phyloP scores from a whole-genome alignment of 2,888 invertebrate species.

The Dynastes hyllus region DNA sequence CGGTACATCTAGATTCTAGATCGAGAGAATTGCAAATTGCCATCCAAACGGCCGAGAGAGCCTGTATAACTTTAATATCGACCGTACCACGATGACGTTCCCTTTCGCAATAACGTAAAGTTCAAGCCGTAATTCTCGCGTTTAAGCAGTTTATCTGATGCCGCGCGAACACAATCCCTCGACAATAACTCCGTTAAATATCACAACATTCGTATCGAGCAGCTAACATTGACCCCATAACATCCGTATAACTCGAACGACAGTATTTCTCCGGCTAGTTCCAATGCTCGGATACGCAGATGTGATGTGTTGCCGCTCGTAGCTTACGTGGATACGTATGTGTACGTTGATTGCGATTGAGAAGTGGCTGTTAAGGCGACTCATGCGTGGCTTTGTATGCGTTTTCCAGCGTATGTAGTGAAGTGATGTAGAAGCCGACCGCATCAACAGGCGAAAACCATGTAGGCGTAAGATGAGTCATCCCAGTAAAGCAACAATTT shows the following conservation, averaged over 20 bases:
- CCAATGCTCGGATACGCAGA: neutral
- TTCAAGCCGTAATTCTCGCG: slow-evolving; percentile 6
- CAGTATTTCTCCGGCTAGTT: neutral
- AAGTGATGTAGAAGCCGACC: too few relatives aligned
- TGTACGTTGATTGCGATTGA: too few relatives aligned
- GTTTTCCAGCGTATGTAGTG: too few relatives aligned
- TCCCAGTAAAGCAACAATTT: too few relatives aligned
- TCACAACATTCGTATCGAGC: slow-evolving; percentile 4
- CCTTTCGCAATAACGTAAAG: slow-evolving; percentile 9
- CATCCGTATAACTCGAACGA: slow-evolving; percentile 1
- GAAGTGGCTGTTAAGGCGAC: too few relatives aligned
- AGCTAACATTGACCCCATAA: slow-evolving; percentile 13
- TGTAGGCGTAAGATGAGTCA: too few relatives aligned
- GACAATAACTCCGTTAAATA: slow-evolving; percentile 15
- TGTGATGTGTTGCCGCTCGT: neutral
- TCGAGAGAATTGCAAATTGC: neutral
- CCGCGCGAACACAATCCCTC: neutral
- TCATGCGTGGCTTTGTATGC: too few relatives aligned
- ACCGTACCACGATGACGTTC: neutral
- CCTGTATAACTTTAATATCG: neutral
- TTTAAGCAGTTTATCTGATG: neutral
- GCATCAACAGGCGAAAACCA: too few relatives aligned
- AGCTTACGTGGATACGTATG: neutral
- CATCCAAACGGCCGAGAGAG: neutral
- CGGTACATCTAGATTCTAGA: too few relatives aligned